phyloP scores from a whole-genome alignment of 2,888 invertebrate genomes.

The Clivina fossor region DNA sequence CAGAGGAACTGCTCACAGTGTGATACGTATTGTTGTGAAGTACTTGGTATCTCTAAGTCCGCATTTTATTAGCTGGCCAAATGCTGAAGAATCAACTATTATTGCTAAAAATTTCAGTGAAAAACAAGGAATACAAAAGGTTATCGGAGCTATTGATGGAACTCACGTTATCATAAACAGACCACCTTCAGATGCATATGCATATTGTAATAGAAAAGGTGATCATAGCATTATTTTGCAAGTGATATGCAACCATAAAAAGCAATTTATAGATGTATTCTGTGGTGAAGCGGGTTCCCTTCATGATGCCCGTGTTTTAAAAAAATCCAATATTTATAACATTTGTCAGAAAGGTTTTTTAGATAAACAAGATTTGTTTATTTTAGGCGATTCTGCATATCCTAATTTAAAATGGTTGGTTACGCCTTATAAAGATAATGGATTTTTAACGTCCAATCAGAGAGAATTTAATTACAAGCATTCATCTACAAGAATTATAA shows the following conservation, averaged over 20 bases:
- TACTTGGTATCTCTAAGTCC: slow-evolving; percentile 2
- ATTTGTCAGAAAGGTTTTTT: slow-evolving; percentile 6
- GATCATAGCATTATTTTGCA: slow-evolving; percentile 41
- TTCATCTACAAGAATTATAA: slow-evolving; percentile 41
- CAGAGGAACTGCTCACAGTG: slow-evolving; percentile 33
- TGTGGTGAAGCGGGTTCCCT: slow-evolving; percentile 43
- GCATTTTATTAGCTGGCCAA: slow-evolving; percentile 4
- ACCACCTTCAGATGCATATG: slow-evolving; percentile 34
- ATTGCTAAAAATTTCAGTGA: slow-evolving; percentile 9
- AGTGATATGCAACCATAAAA: slow-evolving; percentile 42
- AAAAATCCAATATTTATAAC: slow-evolving; percentile 37
- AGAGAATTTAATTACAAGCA: slow-evolving; percentile 42
- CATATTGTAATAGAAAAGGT: slow-evolving; percentile 38
- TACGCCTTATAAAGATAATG: slow-evolving; percentile 44
- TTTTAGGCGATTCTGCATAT: slow-evolving; percentile 44
- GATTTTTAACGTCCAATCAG: slow-evolving; percentile 41
- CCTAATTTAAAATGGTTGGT: slow-evolving; percentile 39
- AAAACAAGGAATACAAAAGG: slow-evolving; percentile 31
- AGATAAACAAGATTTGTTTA: slow-evolving; percentile 5
- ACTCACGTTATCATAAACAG: slow-evolving; percentile 39
- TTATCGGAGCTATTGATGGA: slow-evolving; percentile 40
- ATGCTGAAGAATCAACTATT: not conserved
- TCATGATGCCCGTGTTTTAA: slow-evolving; percentile 40
- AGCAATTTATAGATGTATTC: slow-evolving; percentile 41
- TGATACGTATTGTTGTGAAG: slow-evolving; percentile 16